Percentiles rank a stretch among this genome's conserved stretches.
Evolutionary conservation across 2,797 vertebrate species (phyloP).

Genomic region (Babyrousa celebensis): DNA sequence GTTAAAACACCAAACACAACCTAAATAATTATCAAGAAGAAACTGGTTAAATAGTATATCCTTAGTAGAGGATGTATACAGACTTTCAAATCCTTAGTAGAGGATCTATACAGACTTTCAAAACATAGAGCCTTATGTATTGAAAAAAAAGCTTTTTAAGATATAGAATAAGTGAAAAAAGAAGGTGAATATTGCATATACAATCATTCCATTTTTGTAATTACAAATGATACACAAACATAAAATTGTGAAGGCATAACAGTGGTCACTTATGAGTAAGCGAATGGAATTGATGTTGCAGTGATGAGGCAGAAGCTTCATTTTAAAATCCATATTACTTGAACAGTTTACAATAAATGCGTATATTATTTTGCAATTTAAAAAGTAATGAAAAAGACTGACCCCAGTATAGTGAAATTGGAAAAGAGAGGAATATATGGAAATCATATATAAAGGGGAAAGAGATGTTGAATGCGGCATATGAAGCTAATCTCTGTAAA

Average conservation of each 20-base stretch:
- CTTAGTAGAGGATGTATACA: not conserved
- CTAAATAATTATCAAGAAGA: not conserved
- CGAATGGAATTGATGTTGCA: not conserved
- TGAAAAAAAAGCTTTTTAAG: constrained; percentile 19
- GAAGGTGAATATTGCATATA: not conserved
- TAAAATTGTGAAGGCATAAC: not conserved
- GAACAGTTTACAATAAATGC: not conserved
- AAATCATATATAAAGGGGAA: not conserved
- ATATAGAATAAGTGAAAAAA: not conserved
- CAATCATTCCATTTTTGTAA: not conserved
- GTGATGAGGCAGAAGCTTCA: not conserved
- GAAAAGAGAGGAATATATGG: not conserved
- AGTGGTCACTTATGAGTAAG: not conserved
- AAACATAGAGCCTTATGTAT: not conserved
- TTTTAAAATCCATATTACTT: constrained; percentile 12
- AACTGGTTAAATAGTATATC: constrained; percentile 9
- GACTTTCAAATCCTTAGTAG: constrained; percentile 6
- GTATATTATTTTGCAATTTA: not conserved
- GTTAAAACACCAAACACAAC: not conserved
- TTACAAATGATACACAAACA: not conserved
- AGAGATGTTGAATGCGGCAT: not conserved
- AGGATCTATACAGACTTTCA: not conserved
- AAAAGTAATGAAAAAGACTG: not conserved
- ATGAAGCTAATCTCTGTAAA: not conserved
- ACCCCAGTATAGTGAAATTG: not conserved